These are phyloP conservation scores for Drosophila carrolli DNA, from an alignment of 1,140 invertebrate species.

Conservation along the genomic window DNA sequence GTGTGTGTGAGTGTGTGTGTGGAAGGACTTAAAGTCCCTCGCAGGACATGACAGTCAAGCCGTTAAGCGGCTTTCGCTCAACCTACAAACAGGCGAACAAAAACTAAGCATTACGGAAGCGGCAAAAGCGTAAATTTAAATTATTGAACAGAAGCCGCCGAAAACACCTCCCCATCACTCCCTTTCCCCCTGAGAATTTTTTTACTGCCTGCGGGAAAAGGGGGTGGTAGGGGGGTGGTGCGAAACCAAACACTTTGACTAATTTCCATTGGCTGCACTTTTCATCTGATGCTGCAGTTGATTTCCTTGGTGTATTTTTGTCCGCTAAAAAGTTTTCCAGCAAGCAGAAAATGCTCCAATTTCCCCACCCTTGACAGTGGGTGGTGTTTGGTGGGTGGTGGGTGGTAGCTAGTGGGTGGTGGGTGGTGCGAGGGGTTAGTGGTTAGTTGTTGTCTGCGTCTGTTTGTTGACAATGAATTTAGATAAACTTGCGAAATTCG, in stretches of 20 bases:
- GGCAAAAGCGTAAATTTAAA: conserved; percentile 44
- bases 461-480: conserved; percentile 82
- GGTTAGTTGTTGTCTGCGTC: conserved; percentile 24
- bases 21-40: conserved; percentile 9
- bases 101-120: conserved; percentile 3
- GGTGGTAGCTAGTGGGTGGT: too few relatives aligned
- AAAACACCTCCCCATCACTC: neutral
- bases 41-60: conserved; percentile 58
- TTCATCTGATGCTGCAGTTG: conserved; percentile 56
- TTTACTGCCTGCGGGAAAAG: too few relatives aligned
- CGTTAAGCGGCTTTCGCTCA: conserved; percentile 70
- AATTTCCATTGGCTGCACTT: conserved; percentile 61
- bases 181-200: neutral
- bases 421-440: neutral
- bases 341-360: conserved; percentile 38
- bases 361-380: neutral
- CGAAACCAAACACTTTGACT: conserved; percentile 52
- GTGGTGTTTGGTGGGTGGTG: neutral
- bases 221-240: too few relatives aligned
- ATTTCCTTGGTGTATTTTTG: conserved; percentile 73
- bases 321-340: conserved; percentile 58
- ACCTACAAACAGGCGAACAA: conserved; percentile 37
- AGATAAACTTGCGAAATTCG: conserved; percentile 80
- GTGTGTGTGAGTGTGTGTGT: conserved; percentile 2
- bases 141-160: conserved; percentile 53